phyloP scores from a whole-genome alignment of 2,113 vertebrate genomes.

The Polypterus senegalus region DNA sequence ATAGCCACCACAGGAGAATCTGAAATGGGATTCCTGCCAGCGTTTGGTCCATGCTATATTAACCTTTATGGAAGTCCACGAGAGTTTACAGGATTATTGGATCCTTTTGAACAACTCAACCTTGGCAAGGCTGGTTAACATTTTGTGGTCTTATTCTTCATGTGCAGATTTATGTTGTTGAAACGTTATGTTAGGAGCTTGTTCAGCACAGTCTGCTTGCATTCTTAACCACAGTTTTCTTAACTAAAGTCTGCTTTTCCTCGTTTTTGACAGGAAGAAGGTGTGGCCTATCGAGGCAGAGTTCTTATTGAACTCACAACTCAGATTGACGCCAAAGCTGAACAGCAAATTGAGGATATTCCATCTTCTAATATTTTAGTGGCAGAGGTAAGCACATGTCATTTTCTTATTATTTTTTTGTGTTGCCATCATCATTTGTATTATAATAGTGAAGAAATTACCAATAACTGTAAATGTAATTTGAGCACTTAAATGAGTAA shows the following conservation, averaged over 20 bases:
- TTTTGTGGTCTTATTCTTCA: too few species aligned
- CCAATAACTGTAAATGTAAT: too few species aligned
- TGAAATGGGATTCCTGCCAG: constrained; percentile 85
- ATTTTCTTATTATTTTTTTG: not conserved
- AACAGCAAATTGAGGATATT: constrained; percentile 67
- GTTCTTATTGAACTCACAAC: constrained; percentile 77
- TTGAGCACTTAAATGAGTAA: not conserved
- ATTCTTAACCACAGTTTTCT: too few species aligned
- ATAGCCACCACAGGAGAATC: constrained; percentile 62
- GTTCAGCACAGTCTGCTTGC: too few species aligned
- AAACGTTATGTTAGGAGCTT: too few species aligned
- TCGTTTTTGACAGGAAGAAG: constrained; percentile 68
- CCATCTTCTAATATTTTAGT: constrained; percentile 77
- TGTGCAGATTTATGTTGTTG: too few species aligned
- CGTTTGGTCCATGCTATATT: constrained; percentile 89
- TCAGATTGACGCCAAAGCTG: constrained; percentile 61
- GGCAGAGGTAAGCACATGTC: constrained; percentile 63
- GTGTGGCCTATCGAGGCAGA: constrained; percentile 84
- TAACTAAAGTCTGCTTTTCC: not conserved
- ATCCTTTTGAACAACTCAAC: constrained; percentile 87
- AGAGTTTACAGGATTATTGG: constrained; percentile 80
- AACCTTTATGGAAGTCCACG: constrained; percentile 93
- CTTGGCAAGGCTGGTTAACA: constrained; percentile 65
- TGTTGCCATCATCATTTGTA: not conserved
- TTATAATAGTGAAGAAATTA: not conserved